Evolutionary conservation across 2,888 invertebrate genomes (phyloP), one percentile per base, ranked within the genome.

Genomic region (Limenitis camilla): DNA sequence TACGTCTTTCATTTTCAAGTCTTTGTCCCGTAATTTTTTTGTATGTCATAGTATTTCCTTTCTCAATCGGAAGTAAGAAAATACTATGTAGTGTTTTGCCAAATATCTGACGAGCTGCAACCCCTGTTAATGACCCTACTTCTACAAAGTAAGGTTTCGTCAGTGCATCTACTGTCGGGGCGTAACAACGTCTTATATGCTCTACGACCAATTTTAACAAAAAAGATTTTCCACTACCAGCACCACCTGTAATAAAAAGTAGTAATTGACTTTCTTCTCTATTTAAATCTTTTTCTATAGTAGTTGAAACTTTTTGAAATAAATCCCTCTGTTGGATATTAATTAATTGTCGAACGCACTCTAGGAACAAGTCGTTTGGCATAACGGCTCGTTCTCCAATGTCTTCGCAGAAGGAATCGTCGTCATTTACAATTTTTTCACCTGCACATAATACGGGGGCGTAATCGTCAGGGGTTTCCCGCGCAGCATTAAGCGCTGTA

Each of bases 171-270:
- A 61, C 56, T n/a, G n/a, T n/a, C n/a, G 2, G 59, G 61, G 53
- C 45, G 30, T 60, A 63, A 47, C 61, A 67, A 5, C 64, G 57
- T 10, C 60, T 59, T 8, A 66, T 62, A 42, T 67, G 66, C 11
- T 66, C 61, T 5, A 67, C 66, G 5, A 69, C 30, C 50, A 67
- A 56, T 64, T 66, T 68, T 28, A 69, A 52, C 0, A 62, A 4
- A 51, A 62, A 68, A 1, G 63, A 63, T 48, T 64, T 64, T 1
- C 63, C 63, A 36, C 63, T 62, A 5, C 61, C 66, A 36, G 66
- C 64, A n/a, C 66, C 66, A 0, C 67, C 69, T 0, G 67, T 72
- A 5, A 71, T 60, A 55, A 69, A 67, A 6, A 69, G 41, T 33
- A 66, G 46, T 9, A 63, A 42, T 7, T 55, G 52, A 30, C 39